phyloP scores from a whole-genome alignment of 2,888 invertebrate species.

The Tricholauxania praeusta region DNA sequence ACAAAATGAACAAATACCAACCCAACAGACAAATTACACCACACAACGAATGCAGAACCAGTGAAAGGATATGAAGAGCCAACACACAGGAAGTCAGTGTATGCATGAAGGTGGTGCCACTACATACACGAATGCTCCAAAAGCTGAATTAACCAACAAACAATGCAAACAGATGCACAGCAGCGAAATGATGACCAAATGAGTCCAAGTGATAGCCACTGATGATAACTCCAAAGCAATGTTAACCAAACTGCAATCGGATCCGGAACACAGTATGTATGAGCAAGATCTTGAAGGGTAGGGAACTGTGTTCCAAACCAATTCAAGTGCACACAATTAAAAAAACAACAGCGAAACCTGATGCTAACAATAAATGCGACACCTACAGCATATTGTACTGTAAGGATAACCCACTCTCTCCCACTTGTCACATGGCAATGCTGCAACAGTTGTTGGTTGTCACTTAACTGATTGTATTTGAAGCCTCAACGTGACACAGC shows the following conservation, averaged over 20 bases:
- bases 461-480: constrained; percentile 30
- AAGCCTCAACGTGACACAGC: neutral
- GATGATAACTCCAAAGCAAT: constrained; percentile 17
- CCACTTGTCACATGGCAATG: neutral
- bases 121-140: constrained; percentile 21
- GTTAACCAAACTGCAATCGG: constrained; percentile 17
- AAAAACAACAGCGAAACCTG: constrained; percentile 14
- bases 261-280: neutral
- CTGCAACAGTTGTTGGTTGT: constrained; percentile 33
- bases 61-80: neutral
- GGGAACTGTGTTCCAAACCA: neutral
- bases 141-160: constrained; percentile 15
- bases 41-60: neutral
- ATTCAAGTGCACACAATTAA: constrained; percentile 26
- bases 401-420: too few species aligned
- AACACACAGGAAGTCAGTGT: neutral
- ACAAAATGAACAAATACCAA: neutral
- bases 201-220: constrained; percentile 5
- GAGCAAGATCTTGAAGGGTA: neutral
- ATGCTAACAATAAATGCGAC: neutral
- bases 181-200: neutral
- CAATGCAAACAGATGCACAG: neutral
- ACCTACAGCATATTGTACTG: neutral
- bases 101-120: neutral
- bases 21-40: constrained; percentile 9